Evolutionary conservation across 2,113 vertebrate species (phyloP), one percentile per base, ranked within the genome.

Genomic region (Platichthys flesus): DNA sequence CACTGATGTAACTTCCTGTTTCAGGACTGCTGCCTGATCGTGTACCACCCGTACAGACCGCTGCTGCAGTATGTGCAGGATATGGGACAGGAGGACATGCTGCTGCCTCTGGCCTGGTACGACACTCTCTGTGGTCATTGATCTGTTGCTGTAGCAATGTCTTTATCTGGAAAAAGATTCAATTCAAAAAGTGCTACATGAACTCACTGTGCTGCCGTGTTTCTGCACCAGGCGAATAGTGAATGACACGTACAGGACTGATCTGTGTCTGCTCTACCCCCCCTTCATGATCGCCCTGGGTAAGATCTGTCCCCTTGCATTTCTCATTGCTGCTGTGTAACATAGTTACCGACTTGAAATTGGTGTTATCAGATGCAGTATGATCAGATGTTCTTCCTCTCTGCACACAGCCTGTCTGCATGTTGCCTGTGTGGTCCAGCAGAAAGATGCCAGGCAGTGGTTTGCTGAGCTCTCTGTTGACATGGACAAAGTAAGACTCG

Each of bases 41-140:
- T 99, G 52, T 99, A 99, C 95, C 98, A 99, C 91, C 98, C 98
- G 51, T 99, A 99, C 79, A 96, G 98, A 96, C 97, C 98, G 54
- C 93, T 99, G 89, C 86, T 99, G 88, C 98, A 99, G 81, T 99
- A 99, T 89, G 98, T 99, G 76, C 98, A 99, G 93, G 98, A 99
- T 86, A 99, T 99, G 98, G 98, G 98, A 84, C 98, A 99, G 94
- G 98, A 99, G 92, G 98, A 99, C 90, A 98, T 98, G 97, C 93
- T 99, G 87, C 96, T 99, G 77, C 98, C 98, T 54, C 93, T 99
- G 0, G 97, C 98, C 91, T 99, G 98, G 98, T 99, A 96, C 70
- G 83, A 60, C 23, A 2, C 21, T 20, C 2, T 71, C n/a, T 74
- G 7, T 58, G 21, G 15, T 23, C 7, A 14, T 47, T 13, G 9